Evolutionary conservation across 2,113 vertebrate species (phyloP), one percentile per base, ranked within the genome.

Genomic region (Nothocercus julius): DNA sequence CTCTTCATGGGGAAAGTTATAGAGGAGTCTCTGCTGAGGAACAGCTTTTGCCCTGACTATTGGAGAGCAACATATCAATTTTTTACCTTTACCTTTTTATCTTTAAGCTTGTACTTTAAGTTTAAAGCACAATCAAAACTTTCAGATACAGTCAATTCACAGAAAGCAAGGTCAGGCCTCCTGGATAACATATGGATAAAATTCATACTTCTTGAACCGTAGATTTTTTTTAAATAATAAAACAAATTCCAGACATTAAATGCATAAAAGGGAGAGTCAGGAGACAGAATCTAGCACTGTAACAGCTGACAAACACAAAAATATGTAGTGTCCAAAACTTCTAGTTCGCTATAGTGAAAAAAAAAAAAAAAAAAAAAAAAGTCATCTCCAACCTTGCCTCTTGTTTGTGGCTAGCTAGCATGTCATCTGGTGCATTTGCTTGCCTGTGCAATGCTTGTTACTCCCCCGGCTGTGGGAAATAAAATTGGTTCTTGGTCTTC

Each of bases 121-220:
- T 79, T 82, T 88, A n/a, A 92, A 49, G 19, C 34, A 17, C 27
- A 94, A 90, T 56, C 47, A 88, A 83, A 86, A 83, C 34, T 63
- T 82, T 22, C n/a, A 87, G 70, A 66, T 12, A 61, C 19, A 84
- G 40, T 19, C n/a, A 90, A 75, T 67, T 75, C 28, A 7, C 51
- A 67, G 51, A 87, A 91, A 91, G 78, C 2, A 18, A 87, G 6
- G 1, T 32, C 13, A 88, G 45, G 6, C 32, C 73, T 91, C 47
- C 19, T 59, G 45, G 44, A 70, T 49, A 47, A 47, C 45, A 70
- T 34, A 42, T 22, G 44, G 27, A 28, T 54, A 70, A 30, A 9
- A 68, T 47, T 69, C 13, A 49, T n/a, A 28, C 10, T 36, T 62
- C 34, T n/a, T 30, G 54, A 44, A 47, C n/a, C 28, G 21, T 24